Evolutionary conservation across 2,113 vertebrate species (phyloP).

Genomic region (Poeciliopsis turrubarensis): DNA sequence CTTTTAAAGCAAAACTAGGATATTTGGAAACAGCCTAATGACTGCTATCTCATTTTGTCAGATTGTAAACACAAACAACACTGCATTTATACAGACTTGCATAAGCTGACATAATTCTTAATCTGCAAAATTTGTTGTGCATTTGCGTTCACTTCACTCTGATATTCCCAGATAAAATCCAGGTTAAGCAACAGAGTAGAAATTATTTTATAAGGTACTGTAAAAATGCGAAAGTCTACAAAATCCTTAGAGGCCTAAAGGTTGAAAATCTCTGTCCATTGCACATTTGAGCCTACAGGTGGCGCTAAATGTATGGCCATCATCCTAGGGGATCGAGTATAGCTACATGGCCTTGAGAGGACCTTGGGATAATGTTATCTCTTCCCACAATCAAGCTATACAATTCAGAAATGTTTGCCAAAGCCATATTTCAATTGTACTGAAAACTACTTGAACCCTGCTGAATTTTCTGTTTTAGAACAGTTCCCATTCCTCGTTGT

Average conservation of each 20-base stretch:
- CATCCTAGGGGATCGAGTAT: background rate
- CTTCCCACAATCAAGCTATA: background rate
- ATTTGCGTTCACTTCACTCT: background rate
- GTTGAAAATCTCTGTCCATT: background rate
- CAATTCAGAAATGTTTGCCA: background rate
- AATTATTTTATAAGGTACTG: no score
- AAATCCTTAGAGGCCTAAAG: background rate
- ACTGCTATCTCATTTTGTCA: background rate
- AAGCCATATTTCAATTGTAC: background rate
- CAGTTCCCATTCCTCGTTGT: background rate
- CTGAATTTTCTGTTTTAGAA: background rate
- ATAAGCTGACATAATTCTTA: background rate
- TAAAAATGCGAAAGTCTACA: no score
- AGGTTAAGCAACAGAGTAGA: no score
- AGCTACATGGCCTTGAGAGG: background rate
- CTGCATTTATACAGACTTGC: background rate
- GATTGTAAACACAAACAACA: background rate
- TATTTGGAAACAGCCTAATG: background rate
- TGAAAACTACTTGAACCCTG: background rate
- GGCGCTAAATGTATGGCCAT: background rate
- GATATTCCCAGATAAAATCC: no score
- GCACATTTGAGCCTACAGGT: background rate
- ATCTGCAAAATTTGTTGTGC: background rate
- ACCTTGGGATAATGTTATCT: background rate
- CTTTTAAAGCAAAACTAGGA: background rate